phyloP scores from a whole-genome alignment of 2,888 invertebrate species.

The Escarpia spicata region DNA sequence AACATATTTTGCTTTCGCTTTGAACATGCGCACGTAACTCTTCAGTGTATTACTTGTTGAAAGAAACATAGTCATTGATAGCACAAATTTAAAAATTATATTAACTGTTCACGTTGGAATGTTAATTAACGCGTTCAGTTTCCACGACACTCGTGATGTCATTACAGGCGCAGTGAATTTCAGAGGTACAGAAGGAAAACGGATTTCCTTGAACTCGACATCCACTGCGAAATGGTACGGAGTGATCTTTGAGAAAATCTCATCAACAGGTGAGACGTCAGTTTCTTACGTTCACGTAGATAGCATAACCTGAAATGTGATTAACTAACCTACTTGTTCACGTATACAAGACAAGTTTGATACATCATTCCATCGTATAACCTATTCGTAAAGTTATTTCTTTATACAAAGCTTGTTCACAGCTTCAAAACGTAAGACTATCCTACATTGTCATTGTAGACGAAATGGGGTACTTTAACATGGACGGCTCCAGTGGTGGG shows the following conservation, averaged over 20 bases:
- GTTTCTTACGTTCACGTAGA: not conserved
- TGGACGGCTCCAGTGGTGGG: not conserved
- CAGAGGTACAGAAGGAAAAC: not conserved
- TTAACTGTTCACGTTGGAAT: not conserved
- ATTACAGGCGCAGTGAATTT: not conserved
- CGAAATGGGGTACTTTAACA: not conserved
- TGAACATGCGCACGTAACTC: too few relatives aligned
- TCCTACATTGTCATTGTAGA: not conserved
- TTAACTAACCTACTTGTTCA: not conserved
- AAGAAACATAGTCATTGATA: too few relatives aligned
- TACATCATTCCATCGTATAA: not conserved
- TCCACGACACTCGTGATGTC: not conserved
- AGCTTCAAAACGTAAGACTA: not conserved
- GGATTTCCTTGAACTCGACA: not conserved
- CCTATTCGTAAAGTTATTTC: not conserved
- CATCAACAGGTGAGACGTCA: not conserved
- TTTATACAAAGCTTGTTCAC: not conserved
- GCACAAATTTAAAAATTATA: not conserved
- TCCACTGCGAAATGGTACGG: not conserved
- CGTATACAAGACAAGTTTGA: not conserved
- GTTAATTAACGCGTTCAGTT: not conserved
- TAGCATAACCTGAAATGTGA: not conserved
- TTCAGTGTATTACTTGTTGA: too few relatives aligned
- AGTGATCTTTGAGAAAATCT: conserved; percentile 21
- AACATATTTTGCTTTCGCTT: not conserved